A percentile compares a stretch with the other conserved stretches of the same genome.
Conservation (phyloP, 2,888 invertebrate genomes). For the Cheilosia scutellata region DNA sequence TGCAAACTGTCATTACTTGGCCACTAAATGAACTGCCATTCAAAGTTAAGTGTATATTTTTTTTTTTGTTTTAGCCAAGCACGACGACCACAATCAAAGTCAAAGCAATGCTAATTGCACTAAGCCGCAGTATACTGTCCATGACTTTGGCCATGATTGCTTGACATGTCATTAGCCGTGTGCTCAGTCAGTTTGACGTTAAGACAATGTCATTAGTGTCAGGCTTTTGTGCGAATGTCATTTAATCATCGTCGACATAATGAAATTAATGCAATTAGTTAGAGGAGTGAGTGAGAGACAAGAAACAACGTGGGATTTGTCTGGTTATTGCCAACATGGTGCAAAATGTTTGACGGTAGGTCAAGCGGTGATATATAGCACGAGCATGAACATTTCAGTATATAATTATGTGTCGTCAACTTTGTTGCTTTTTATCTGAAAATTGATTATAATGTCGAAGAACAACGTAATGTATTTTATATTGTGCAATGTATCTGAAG, state of each 20-base stretch:
- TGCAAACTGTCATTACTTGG: constrained; percentile 26
- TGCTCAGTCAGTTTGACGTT: constrained; percentile 19
- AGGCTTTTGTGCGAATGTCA: constrained; percentile 10
- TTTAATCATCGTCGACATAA: background rate
- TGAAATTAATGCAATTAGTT: constrained; percentile 3
- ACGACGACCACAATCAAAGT: constrained; percentile 1
- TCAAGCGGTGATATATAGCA: constrained; percentile 31
- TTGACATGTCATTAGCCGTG: constrained; percentile 56
- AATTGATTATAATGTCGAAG: constrained; percentile 25
- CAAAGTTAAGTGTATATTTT: background rate
- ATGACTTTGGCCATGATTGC: constrained; percentile 67
- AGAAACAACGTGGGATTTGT: background rate
- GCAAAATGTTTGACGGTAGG: background rate
- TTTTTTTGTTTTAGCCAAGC: background rate
- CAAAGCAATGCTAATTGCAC: constrained; percentile 45
- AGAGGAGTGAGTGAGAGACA: background rate
- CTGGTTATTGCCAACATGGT: background rate
- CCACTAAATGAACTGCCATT: constrained; percentile 21
- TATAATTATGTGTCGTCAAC: constrained; percentile 7
- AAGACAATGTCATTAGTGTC: constrained; percentile 62
- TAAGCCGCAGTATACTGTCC: constrained; percentile 17
- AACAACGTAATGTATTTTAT: constrained; percentile 29
- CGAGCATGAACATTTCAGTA: constrained; percentile 12
- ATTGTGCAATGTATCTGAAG: constrained; percentile 48
- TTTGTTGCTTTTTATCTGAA: constrained; percentile 13